Base-by-base conservation (phyloP, 2,797 vertebrate species). In the Xerus rutilus region DNA sequence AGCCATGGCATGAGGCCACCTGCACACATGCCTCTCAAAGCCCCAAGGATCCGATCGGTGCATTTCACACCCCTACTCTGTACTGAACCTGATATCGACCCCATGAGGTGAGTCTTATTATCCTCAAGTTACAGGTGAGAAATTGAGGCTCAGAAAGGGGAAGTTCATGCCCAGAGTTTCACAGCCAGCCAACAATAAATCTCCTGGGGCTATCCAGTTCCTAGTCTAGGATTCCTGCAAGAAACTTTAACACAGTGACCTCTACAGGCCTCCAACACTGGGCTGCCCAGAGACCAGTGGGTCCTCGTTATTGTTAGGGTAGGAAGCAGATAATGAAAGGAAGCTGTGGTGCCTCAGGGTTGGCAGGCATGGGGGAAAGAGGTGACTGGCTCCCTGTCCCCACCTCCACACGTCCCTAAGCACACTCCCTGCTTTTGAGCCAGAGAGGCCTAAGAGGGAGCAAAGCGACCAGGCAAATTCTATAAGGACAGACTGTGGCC, bases 1-100 rank as follows among this genome's bases (percentile, higher is more conserved):
- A 62, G 69, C 64, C 35, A 0, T 15, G 49, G 21, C 1, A 59
- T 2, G 15, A 76, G 21, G 54, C 83, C 32, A 0, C 83, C 78
- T 13, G 15, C 43, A 69, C 10, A 0, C 12, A 0, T 2, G 12
- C 7, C 6, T 28, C 69, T 35, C 43, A 25, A 18, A 7, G 1
- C 84, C 83, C 49, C 70, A 1, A 8, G 1, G 0, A 8, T 32
- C 28, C 43, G 39, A 39, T 39, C 39, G 39, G 74, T 43, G 28
- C 17, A 0, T 64, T 52, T 62, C 57, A 23, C 47, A 23, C 3
- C 2, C 25, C 32, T 39, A 15, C 18, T 1, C 0, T 47, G 79
- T 57, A 18, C 25, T 64, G 45, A 62, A 4, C 30, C 39, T 45
- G 74, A 65, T 1, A 0, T 17, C 73, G 9, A 18, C 23, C 65